These are phyloP conservation scores for Yponomeuta sedellus DNA, from an alignment of 2,888 invertebrate species.

Conservation along the genomic window DNA sequence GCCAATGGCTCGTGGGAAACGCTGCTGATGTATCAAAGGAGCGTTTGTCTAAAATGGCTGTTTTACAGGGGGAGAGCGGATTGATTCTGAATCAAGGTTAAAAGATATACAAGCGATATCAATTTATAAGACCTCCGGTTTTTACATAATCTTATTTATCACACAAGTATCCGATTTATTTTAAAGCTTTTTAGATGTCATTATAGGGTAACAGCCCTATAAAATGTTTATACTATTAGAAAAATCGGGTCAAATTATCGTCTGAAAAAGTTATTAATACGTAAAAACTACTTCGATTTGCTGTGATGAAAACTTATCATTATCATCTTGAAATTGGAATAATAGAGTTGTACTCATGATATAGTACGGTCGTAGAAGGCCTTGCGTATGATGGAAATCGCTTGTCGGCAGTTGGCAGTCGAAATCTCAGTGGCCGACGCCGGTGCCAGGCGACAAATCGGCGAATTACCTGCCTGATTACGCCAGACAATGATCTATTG, in stretches of 20 bases:
- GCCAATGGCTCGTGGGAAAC: conserved; percentile 58
- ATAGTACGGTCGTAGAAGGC: background rate
- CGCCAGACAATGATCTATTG: conserved; percentile 19
- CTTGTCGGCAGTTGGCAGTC: background rate
- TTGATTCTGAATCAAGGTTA: background rate
- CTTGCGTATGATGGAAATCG: background rate
- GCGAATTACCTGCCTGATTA: conserved; percentile 22
- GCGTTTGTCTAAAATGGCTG: background rate
- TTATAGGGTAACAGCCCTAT: too few relatives aligned
- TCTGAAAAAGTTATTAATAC: too few relatives aligned
- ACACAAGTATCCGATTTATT: too few relatives aligned
- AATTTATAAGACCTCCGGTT: too few relatives aligned
- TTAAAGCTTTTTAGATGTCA: too few relatives aligned
- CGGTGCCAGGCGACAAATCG: conserved; percentile 17
- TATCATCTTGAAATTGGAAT: too few relatives aligned
- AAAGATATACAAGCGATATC: background rate
- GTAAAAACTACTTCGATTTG: too few relatives aligned
- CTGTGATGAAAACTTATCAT: too few relatives aligned
- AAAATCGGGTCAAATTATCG: too few relatives aligned
- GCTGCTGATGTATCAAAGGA: conserved; percentile 15
- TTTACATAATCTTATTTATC: too few relatives aligned
- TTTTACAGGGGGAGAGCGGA: background rate
- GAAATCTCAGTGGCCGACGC: too few relatives aligned
- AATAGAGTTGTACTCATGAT: background rate
- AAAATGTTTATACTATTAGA: too few relatives aligned